A percentile compares a stretch with the other conserved stretches of the same genome.
Conservation (phyloP, 1,140 invertebrate genomes). For the Dendrolimus kikuchii region DNA sequence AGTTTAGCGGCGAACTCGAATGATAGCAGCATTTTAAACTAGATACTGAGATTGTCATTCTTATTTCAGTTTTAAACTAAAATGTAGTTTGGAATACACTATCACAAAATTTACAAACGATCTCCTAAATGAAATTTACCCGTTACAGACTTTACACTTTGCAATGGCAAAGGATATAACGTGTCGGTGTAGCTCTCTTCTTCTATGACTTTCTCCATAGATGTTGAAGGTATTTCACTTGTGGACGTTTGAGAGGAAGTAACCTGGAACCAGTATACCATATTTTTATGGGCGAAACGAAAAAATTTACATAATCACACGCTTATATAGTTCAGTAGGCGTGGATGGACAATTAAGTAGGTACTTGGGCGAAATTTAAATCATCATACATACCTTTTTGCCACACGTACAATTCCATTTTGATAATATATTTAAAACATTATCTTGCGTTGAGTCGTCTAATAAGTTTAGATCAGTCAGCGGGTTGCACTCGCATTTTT, state of each 20-base stretch:
- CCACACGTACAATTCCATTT: conserved; percentile 62
- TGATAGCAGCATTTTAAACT: too few species aligned
- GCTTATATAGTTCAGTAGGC: too few species aligned
- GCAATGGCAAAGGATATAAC: conserved; percentile 31
- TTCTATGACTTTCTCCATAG: conserved; percentile 23
- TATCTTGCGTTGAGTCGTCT: conserved; percentile 57
- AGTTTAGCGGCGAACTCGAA: too few species aligned
- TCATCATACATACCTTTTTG: conserved; percentile 41
- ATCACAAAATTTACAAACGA: too few species aligned
- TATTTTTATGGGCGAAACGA: neutral
- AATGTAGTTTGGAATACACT: too few species aligned
- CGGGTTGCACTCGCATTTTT: conserved; percentile 62
- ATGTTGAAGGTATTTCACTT: conserved; percentile 39
- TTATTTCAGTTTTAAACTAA: too few species aligned
- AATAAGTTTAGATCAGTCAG: conserved; percentile 49
- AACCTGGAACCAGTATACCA: conserved; percentile 22
- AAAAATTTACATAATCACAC: neutral
- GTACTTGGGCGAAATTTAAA: conserved; percentile 1
- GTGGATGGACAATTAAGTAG: neutral
- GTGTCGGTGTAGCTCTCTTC: conserved; percentile 21
- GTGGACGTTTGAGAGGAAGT: conserved; percentile 52
- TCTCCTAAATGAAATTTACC: conserved; percentile 18
- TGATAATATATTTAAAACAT: conserved; percentile 52
- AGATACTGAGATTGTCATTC: too few species aligned
- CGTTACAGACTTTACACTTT: conserved; percentile 28